Conservation (phyloP, 2,888 invertebrate species). For the Fabriciana adippe region DNA sequence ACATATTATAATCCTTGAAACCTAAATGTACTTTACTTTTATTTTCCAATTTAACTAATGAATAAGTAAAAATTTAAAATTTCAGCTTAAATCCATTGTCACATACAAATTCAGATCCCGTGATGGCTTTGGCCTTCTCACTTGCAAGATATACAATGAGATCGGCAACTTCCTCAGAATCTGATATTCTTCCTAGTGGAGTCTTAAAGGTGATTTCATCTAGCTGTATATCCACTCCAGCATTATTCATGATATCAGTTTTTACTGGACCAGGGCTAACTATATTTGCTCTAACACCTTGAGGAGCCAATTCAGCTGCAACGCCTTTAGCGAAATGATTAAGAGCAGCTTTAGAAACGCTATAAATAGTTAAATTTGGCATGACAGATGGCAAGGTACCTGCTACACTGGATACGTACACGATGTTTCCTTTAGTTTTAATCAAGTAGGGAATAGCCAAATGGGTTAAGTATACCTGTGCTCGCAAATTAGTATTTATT, state of each 20-base stretch:
- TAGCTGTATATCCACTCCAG: background rate
- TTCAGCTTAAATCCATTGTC: constrained; percentile 41
- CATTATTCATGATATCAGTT: constrained; percentile 65
- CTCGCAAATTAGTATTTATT: constrained; percentile 49
- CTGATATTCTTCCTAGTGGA: constrained; percentile 40
- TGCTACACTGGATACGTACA: constrained; percentile 54
- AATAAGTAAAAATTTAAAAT: background rate
- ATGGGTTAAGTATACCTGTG: constrained; percentile 46
- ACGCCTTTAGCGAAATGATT: constrained; percentile 88
- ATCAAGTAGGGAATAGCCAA: constrained; percentile 49
- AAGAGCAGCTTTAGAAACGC: constrained; percentile 87
- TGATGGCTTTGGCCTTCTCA: constrained; percentile 46
- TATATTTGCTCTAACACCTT: constrained; percentile 85
- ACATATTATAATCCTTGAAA: too few species aligned
- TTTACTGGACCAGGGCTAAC: constrained; percentile 87
- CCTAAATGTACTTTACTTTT: too few species aligned
- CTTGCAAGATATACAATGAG: constrained; percentile 46
- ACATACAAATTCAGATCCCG: constrained; percentile 41
- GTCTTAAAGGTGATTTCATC: constrained; percentile 8
- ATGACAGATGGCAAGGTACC: constrained; percentile 20
- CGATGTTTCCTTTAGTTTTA: constrained; percentile 51
- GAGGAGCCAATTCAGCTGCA: constrained; percentile 83
- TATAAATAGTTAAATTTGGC: constrained; percentile 63
- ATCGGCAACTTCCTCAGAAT: constrained; percentile 46
- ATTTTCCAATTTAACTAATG: too few species aligned